These are phyloP conservation scores for Lytechinus pictus DNA, from an alignment of 35 echinoderm and acorn worm species.

Conservation along the genomic window DNA sequence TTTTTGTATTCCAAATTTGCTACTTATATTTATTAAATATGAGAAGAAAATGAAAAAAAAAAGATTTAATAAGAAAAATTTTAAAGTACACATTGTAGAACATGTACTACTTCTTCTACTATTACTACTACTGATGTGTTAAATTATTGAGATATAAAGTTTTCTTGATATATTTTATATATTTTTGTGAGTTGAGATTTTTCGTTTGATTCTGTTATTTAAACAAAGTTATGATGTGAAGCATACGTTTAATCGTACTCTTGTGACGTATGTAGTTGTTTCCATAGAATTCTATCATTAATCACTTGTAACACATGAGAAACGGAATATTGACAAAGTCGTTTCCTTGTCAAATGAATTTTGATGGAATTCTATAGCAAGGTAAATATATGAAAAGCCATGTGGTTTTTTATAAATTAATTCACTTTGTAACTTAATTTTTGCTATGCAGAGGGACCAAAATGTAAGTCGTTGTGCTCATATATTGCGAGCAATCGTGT, in stretches of 20 bases:
- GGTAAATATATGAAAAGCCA: not conserved
- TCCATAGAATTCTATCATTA: constrained; percentile 19
- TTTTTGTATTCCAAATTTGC: constrained; percentile 76
- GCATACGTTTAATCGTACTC: constrained; percentile 51
- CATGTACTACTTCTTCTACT: constrained; percentile 40
- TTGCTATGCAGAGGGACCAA: constrained; percentile 98
- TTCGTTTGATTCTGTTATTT: constrained; percentile 73
- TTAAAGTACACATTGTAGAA: constrained; percentile 53
- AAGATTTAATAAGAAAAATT: constrained; percentile 55
- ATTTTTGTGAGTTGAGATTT: constrained; percentile 96
- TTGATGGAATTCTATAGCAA: not conserved
- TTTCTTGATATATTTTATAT: constrained; percentile 99
- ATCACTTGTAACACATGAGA: not conserved
- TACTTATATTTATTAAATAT: constrained; percentile 77
- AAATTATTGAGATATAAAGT: constrained; percentile 78
- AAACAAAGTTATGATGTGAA: constrained; percentile 58
- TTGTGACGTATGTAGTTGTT: constrained; percentile 36
- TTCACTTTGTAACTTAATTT: constrained; percentile 53
- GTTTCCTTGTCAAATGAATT: not conserved
- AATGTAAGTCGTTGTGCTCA: constrained; percentile 79
- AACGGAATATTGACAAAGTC: not conserved
- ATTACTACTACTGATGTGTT: constrained; percentile 66
- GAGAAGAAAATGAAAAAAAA: constrained; percentile 55
- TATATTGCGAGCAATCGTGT: constrained; percentile 45
- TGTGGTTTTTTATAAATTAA: constrained; percentile 32